phyloP scores from a whole-genome alignment of 2,113 vertebrate species.

The Corythoichthys haematopterus region DNA sequence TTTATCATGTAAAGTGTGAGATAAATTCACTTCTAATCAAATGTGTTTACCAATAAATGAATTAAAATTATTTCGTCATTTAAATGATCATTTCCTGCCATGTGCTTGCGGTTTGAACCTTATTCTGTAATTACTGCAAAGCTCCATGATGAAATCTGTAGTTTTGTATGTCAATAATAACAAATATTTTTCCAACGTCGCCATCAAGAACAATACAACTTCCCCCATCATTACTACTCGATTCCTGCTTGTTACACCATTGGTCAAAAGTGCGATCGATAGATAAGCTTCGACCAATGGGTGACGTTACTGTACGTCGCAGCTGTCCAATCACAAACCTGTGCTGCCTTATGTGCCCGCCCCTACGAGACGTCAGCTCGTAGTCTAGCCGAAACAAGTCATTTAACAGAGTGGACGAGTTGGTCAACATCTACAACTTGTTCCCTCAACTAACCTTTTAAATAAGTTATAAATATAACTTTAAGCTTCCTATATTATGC shows the following conservation, averaged over 20 bases:
- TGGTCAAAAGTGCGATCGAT: constrained; percentile 33
- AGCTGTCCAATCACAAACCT: constrained; percentile 46
- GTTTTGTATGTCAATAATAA: neutral
- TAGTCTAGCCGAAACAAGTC: constrained; percentile 53
- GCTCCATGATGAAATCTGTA: neutral
- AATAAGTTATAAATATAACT: constrained; percentile 41
- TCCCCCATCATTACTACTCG: neutral
- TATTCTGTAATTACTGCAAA: neutral
- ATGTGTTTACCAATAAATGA: neutral
- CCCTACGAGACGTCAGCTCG: constrained; percentile 43
- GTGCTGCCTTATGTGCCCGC: constrained; percentile 21
- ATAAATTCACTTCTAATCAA: neutral
- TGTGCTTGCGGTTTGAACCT: neutral
- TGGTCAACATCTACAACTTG: constrained; percentile 30
- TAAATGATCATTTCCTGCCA: no score
- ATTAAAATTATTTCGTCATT: neutral
- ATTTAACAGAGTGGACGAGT: constrained; percentile 57
- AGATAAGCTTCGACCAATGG: constrained; percentile 38
- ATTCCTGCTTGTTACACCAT: constrained; percentile 25
- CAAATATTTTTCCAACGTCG: neutral
- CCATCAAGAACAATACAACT: constrained; percentile 4
- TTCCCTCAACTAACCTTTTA: constrained; percentile 1
- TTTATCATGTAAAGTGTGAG: neutral
- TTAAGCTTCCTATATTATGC: constrained; percentile 32
- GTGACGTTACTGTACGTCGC: constrained; percentile 21